Percentiles rank a stretch among this genome's conserved stretches.
phyloP scores from a whole-genome alignment of 2,797 vertebrate species.

The Ammospiza maritima region DNA sequence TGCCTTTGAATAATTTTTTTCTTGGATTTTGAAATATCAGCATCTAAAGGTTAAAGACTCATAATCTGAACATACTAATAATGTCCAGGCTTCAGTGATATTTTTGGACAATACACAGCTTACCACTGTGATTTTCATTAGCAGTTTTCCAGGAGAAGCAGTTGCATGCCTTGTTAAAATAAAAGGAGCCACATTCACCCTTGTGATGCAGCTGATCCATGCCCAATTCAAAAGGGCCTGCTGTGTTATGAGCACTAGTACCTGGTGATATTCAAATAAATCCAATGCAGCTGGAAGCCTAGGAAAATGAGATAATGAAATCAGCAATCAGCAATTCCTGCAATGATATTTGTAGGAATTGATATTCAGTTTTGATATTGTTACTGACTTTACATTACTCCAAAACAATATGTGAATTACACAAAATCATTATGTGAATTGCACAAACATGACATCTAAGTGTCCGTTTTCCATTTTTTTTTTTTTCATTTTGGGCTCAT shows the following conservation, averaged over 20 bases:
- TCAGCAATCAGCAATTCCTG: neutral
- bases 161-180: neutral
- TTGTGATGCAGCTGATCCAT: neutral
- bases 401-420: neutral
- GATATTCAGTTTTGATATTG: neutral
- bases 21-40: neutral
- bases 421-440: neutral
- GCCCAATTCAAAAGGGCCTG: neutral
- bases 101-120: neutral
- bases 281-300: neutral
- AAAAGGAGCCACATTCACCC: neutral
- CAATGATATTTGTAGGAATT: neutral
- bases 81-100: neutral
- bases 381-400: neutral
- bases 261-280: neutral
- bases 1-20: neutral
- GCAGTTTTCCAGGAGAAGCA: neutral
- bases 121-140: neutral
- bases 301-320: neutral
- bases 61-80: neutral
- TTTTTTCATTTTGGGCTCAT: neutral
- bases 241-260: neutral
- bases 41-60: neutral
- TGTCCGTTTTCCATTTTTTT: neutral
- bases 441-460: neutral